Percentiles rank a stretch among this genome's conserved stretches.
These are phyloP conservation scores for Oppia nitens DNA, from an alignment of 1,140 invertebrate genomes.

Conservation along the genomic window DNA sequence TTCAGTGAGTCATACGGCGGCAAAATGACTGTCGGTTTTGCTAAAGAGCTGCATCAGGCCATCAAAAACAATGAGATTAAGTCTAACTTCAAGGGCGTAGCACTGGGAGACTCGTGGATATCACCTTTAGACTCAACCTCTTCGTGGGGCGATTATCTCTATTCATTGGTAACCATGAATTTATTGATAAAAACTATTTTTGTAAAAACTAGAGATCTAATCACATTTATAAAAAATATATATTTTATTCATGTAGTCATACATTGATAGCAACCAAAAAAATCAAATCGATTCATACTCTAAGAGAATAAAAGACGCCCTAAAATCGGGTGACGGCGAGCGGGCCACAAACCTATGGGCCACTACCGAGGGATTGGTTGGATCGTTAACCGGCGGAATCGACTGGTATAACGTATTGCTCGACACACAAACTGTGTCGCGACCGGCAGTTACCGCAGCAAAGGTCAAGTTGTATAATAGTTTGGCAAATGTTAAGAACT, in stretches of 20 bases:
- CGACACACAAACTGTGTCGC: no score
- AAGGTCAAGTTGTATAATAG: no score
- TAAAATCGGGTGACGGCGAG: slow-evolving; percentile 32
- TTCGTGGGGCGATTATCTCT: slow-evolving; percentile 58
- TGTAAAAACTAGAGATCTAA: background rate
- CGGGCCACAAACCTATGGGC: slow-evolving; percentile 45
- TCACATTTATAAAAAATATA: no score
- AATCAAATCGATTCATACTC: slow-evolving; percentile 26
- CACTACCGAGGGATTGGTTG: slow-evolving; percentile 40
- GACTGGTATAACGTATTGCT: slow-evolving; percentile 51
- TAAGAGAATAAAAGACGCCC: slow-evolving; percentile 25
- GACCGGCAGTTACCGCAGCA: no score
- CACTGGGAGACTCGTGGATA: slow-evolving; percentile 69
- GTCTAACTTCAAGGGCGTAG: slow-evolving; percentile 54
- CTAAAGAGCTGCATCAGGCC: slow-evolving; percentile 41
- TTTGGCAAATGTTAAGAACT: background rate
- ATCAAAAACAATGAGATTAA: slow-evolving; percentile 41
- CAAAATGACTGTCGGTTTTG: slow-evolving; percentile 71
- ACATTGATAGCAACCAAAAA: slow-evolving; percentile 32
- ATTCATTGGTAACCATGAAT: slow-evolving; percentile 38
- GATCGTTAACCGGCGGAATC: slow-evolving; percentile 37
- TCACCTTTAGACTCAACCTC: slow-evolving; percentile 59
- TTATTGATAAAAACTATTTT: background rate
- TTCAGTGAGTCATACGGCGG: slow-evolving; percentile 72
- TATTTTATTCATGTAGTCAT: slow-evolving; percentile 27